phyloP scores from a whole-genome alignment of 2,888 invertebrate genomes.

The Candidula unifasciata region DNA sequence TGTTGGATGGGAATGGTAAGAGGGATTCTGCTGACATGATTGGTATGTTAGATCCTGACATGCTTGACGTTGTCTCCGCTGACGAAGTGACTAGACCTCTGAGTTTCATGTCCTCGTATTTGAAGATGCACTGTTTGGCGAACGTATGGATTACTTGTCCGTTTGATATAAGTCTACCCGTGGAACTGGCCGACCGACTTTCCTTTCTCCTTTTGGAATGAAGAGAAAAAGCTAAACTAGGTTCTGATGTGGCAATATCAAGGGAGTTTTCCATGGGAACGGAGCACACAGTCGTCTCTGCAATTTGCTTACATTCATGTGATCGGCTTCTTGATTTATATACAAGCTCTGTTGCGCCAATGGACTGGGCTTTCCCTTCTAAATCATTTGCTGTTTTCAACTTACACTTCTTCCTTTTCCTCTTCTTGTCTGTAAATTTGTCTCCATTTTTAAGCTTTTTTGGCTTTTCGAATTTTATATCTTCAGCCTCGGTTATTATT shows the following conservation, averaged over 20 bases:
- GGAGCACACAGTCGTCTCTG: not conserved
- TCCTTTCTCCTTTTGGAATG: no score
- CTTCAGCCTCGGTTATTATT: not conserved
- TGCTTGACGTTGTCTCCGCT: not conserved
- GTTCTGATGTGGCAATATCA: not conserved
- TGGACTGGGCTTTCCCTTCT: not conserved
- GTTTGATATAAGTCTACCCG: not conserved
- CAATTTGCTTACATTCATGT: not conserved
- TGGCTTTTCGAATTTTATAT: not conserved
- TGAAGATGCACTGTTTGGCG: not conserved
- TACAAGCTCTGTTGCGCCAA: not conserved
- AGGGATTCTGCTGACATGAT: not conserved
- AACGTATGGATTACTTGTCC: not conserved
- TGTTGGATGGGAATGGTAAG: not conserved
- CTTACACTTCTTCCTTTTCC: constrained; percentile 32
- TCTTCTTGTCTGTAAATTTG: constrained; percentile 37
- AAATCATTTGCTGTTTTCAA: not conserved
- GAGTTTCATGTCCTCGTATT: not conserved
- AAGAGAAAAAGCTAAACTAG: no score
- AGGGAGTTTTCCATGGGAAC: not conserved
- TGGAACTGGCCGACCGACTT: not conserved
- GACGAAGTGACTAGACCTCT: not conserved
- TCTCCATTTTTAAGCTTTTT: constrained; percentile 21
- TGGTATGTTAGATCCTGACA: not conserved
- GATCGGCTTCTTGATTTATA: not conserved